Evolutionary conservation across 2,113 vertebrate species (phyloP), one percentile per base, ranked within the genome.

Genomic region (Psammodynastes pulverulentus): DNA sequence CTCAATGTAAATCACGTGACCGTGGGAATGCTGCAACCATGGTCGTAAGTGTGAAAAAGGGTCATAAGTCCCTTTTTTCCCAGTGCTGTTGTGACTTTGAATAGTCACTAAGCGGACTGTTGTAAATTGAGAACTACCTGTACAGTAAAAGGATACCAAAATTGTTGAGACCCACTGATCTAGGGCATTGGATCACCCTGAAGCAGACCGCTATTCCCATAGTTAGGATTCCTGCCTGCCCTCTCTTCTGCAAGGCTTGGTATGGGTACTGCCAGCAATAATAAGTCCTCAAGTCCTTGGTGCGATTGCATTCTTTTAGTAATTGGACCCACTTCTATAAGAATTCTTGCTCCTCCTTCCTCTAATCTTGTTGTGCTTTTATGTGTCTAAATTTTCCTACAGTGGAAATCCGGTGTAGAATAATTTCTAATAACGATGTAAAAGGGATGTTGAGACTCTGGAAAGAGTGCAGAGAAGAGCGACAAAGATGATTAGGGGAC

Each of bases 161-260:
- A 79, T 79, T 39, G 17, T 79, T 43, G 72, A 19, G 34, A 43
- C 21, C 34, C 34, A 39, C 19, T 43, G 26, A 91, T 49, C 62
- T 84, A 49, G 87, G 67, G 67, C 91, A 92, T 84, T 92, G 51
- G 87, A 85, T 84, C 72, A 89, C 9, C 26, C 34, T 9, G 86
- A 45, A 54, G 45, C 2, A 9, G 56, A 86, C 62, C 19, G 51
- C 9, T 26, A 7, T 88, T 23, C 1, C n/a, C 46, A 1, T 13
- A 49, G 10, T 17, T 53, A 29, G 5, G 86, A 87, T 23, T 49
- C 79, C 3, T 56, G 1, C 53, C 19, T 45, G 79, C 49, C 17
- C 8, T 52, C 84, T 49, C 13, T 67, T 34, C 67, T 79, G 15
- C 17, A 79, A 43, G 34, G 72, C 6, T 79, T 79, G 67, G 39